These are phyloP conservation scores for Trogon surrucura DNA, from an alignment of 2,113 vertebrate genomes.

Conservation along the genomic window DNA sequence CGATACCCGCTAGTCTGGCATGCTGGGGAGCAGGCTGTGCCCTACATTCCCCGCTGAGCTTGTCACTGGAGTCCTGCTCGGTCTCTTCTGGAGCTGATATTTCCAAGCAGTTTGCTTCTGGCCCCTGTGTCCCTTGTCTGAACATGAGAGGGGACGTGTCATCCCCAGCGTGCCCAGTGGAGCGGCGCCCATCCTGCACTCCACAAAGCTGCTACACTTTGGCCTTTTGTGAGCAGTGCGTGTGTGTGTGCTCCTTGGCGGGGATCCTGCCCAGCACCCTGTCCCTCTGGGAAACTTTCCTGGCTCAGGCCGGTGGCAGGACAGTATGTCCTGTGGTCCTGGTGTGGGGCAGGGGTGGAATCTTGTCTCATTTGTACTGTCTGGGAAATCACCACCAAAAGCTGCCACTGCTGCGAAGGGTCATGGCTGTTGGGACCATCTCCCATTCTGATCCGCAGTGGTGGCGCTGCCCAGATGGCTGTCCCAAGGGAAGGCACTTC, in stretches of 20 bases:
- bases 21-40: not conserved
- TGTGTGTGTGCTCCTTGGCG: not conserved
- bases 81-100: not conserved
- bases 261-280: not conserved
- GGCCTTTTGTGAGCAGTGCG: not conserved
- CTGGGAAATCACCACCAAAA: not conserved
- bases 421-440: not conserved
- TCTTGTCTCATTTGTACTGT: not conserved
- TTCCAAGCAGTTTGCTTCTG: not conserved
- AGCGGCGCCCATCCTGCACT: not conserved
- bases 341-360: not conserved
- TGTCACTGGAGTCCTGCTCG: fast-evolving
- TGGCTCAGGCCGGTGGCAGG: fast-evolving
- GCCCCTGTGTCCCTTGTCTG: not conserved
- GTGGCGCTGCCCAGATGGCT: fast-evolving
- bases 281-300: not conserved
- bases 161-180: not conserved
- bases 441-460: fast-evolving
- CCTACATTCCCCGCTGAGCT: fast-evolving
- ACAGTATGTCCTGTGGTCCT: not conserved
- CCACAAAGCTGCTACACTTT: not conserved
- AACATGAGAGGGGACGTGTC: not conserved
- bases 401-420: not conserved
- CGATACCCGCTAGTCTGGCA: not conserved
- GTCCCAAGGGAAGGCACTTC: not conserved